Percentiles rank a stretch among this genome's conserved stretches.
phyloP scores from a whole-genome alignment of 2,113 vertebrate species.

The Gopherus flavomarginatus region DNA sequence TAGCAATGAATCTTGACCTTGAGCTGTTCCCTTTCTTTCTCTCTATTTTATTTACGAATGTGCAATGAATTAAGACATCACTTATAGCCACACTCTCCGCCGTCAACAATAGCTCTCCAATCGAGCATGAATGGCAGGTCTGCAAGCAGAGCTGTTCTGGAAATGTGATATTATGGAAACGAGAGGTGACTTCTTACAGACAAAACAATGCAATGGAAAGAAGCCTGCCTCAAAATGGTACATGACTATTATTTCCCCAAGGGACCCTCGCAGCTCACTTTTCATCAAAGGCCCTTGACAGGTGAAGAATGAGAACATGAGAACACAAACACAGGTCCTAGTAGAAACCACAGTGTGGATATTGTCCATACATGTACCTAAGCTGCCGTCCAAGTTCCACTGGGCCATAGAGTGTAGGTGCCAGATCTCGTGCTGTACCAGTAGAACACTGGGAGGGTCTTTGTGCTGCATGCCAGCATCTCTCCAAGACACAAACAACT shows the following conservation, averaged over 20 bases:
- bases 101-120: constrained; percentile 53
- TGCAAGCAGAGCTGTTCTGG: constrained; percentile 60
- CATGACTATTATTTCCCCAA: neutral
- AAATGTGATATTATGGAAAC: constrained; percentile 68
- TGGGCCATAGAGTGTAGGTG: neutral
- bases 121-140: constrained; percentile 71
- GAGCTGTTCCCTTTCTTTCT: constrained; percentile 56
- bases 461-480: neutral
- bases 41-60: constrained; percentile 59
- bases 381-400: too few relatives aligned
- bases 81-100: neutral
- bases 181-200: constrained; percentile 65
- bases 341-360: accelerated
- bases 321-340: accelerated
- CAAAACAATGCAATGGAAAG: constrained; percentile 35
- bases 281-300: neutral
- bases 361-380: neutral
- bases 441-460: neutral
- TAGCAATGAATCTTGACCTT: constrained; percentile 53
- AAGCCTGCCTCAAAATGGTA: constrained; percentile 21
- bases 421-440: neutral
- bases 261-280: neutral
- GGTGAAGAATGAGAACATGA: accelerated
- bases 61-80: constrained; percentile 71
- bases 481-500: neutral